Evolutionary conservation across 30 jellyfish, hydroid and myxozoan genomes (phyloP), one percentile per base, ranked within the genome.

Genomic region (Turritopsis rubra): DNA sequence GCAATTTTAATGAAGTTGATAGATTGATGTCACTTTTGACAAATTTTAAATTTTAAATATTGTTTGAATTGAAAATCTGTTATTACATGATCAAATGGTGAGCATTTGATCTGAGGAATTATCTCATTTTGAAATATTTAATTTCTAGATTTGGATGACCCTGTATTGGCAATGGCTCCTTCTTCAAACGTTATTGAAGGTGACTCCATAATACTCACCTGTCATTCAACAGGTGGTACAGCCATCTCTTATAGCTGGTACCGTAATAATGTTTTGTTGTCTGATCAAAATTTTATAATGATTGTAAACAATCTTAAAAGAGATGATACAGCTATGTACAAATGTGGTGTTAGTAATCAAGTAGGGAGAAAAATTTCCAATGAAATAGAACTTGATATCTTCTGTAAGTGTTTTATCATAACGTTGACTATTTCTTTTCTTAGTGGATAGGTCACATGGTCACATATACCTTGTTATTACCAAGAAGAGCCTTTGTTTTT

Each of bases 151-250:
- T 27, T 68, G 28, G 77, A 68, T 68, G 21, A 23, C 28, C 16
- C 77, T 7, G 21, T 19, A 8, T n/a, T 68, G 28, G 9, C 77
- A 68, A 27, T 27, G 28, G 9, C 77, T n/a, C 77, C 77, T 1
- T 60, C 73, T 60, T 68, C 21, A 68, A 68, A 22, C 19, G 77
- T 68, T 68, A 23, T 18, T 77, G 85, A 77, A 77, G 85, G 72
- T 26, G 72, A 77, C 27, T 25, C 41, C 17, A 21, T 77, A 17
- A 60, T n/a, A 77, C 72, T 77, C 0, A 60, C 71, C 23, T 77
- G 85, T 77, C 71, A 21, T 8, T 18, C 72, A 77, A 30, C n/a
- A 1, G 85, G 85, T 0, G 53, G 73, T 5, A 21, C 21, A n/a
- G 71, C 72, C 41, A 25, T 77, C 53, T 26, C 71, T 52, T 77